A percentile compares a stretch with the other conserved stretches of the same genome.
Evolutionary conservation across 2,888 invertebrate genomes (phyloP).

Genomic region (Brenthis ino): DNA sequence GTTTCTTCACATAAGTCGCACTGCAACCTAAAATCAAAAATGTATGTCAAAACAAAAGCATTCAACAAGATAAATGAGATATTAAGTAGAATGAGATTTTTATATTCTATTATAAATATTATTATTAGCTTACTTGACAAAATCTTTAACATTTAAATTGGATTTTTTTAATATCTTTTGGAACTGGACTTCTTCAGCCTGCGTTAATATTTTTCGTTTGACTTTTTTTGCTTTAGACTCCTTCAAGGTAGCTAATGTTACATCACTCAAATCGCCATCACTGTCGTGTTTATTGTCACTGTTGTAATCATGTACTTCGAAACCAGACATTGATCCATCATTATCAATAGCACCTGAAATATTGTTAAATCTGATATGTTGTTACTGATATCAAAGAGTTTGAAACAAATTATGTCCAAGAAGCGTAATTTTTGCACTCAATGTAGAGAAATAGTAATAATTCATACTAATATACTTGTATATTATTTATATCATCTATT

Average conservation of each 20-base stretch:
- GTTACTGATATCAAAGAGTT: no score
- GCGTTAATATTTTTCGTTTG: slow-evolving; percentile 51
- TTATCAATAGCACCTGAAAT: slow-evolving; percentile 57
- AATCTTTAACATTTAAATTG: slow-evolving; percentile 68
- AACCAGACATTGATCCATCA: slow-evolving; percentile 52
- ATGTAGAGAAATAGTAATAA: no score
- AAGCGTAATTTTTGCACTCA: no score
- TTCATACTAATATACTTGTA: no score
- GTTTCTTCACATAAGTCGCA: slow-evolving; percentile 62
- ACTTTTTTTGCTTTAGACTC: slow-evolving; percentile 55
- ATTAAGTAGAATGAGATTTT: neutral
- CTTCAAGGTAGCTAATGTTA: slow-evolving; percentile 65
- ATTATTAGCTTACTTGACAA: slow-evolving; percentile 49
- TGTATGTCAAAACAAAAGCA: slow-evolving; percentile 31
- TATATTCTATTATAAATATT: neutral
- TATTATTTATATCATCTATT: neutral
- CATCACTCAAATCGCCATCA: slow-evolving; percentile 58
- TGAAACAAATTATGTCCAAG: no score
- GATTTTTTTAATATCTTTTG: slow-evolving; percentile 57
- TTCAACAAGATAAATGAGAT: neutral
- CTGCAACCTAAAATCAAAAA: slow-evolving; percentile 54
- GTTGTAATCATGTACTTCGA: slow-evolving; percentile 47
- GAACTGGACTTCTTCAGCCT: slow-evolving; percentile 56
- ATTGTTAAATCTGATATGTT: slow-evolving; percentile 16
- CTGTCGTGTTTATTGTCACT: slow-evolving; percentile 44